Evolutionary conservation across 2,797 vertebrate species (phyloP).

Genomic region (Hybognathus amarus): DNA sequence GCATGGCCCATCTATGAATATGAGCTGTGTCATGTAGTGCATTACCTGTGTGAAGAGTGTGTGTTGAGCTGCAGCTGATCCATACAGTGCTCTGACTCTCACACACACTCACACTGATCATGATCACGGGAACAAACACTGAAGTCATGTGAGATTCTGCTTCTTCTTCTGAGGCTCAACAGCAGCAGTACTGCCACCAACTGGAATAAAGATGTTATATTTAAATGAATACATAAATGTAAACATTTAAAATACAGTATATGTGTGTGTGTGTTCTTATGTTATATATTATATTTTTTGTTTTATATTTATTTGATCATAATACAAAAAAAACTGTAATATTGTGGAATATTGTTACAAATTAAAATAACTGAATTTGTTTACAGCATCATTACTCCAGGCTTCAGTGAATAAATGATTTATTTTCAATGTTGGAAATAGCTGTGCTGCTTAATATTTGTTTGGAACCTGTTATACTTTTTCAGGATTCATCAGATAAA

Average conservation of each 20-base stretch:
- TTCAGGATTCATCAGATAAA: not conserved
- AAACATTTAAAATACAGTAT: too few species aligned
- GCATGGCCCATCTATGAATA: not conserved
- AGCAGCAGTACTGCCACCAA: not conserved
- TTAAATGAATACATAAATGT: not conserved
- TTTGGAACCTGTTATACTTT: not conserved
- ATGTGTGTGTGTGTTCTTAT: too few species aligned
- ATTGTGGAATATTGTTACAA: too few species aligned
- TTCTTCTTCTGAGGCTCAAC: not conserved
- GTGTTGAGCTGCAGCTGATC: conserved; percentile 4
- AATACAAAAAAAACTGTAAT: too few species aligned
- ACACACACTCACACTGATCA: conserved; percentile 61
- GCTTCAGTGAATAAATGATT: too few species aligned
- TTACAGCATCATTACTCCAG: too few species aligned
- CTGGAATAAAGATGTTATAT: not conserved
- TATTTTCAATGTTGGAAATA: too few species aligned
- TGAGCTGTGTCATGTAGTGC: too few species aligned
- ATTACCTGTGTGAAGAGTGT: conserved; percentile 1
- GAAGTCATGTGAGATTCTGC: conserved; percentile 87
- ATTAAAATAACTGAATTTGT: too few species aligned
- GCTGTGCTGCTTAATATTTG: too few species aligned
- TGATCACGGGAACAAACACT: conserved; percentile 97
- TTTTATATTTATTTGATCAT: not conserved
- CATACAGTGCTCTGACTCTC: conserved; percentile 57
- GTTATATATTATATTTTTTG: too few species aligned